Evolutionary conservation across 2,797 vertebrate species (phyloP).

Genomic region (Hapalemur alaotrensis): DNA sequence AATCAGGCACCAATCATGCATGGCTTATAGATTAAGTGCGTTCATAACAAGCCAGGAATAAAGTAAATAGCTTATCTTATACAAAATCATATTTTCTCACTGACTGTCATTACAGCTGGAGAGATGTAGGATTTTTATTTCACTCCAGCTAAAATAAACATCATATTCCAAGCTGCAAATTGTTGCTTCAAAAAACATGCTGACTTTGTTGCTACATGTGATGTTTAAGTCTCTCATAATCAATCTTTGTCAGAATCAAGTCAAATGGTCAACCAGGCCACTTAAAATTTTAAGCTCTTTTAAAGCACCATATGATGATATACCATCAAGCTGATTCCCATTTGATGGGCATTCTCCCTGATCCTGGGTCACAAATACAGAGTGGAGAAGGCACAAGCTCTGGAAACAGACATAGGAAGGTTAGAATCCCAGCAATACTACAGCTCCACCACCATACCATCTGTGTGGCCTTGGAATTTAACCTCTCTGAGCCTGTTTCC

Average conservation of each 20-base stretch:
- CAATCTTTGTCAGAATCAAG: neutral
- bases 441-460: neutral
- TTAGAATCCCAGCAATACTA: neutral
- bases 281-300: constrained; percentile 38
- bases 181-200: neutral
- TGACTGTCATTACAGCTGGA: constrained; percentile 7
- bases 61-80: constrained; percentile 27
- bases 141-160: constrained; percentile 2
- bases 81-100: constrained; percentile 37
- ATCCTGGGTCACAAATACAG: neutral
- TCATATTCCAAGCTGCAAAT: constrained; percentile 23
- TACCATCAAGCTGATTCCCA: neutral
- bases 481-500: neutral
- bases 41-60: constrained; percentile 15
- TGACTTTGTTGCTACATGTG: constrained; percentile 2
- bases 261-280: neutral
- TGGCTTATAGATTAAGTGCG: constrained; percentile 29
- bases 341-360: neutral
- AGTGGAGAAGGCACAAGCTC: neutral
- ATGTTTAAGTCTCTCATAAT: neutral
- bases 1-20: neutral
- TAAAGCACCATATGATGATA: neutral
- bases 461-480: neutral
- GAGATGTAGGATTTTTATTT: constrained; percentile 42
- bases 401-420: neutral